phyloP scores from a whole-genome alignment of 2,113 vertebrate genomes.

The Thalassoma bifasciatum region DNA sequence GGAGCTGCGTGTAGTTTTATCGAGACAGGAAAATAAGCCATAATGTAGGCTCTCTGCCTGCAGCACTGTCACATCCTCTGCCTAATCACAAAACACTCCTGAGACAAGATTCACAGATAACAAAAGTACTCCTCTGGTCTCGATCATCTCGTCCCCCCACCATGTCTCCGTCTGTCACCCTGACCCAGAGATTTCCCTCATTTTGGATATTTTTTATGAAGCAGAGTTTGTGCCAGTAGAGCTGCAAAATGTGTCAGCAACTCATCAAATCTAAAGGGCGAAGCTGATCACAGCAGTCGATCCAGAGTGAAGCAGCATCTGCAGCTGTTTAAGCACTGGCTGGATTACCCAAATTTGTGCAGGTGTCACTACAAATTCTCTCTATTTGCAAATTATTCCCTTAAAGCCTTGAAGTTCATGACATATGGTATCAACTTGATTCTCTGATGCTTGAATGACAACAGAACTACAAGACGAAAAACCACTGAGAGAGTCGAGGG shows the following conservation, averaged over 20 bases:
- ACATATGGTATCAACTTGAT: neutral
- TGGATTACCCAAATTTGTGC: too few species aligned
- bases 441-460: neutral
- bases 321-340: too few species aligned
- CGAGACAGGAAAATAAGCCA: constrained; percentile 62
- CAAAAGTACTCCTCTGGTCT: constrained; percentile 36
- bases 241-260: constrained; percentile 25
- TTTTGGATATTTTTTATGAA: constrained; percentile 43
- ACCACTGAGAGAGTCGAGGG: neutral
- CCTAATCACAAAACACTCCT: constrained; percentile 50
- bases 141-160: constrained; percentile 12
- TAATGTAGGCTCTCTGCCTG: constrained; percentile 60
- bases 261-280: neutral
- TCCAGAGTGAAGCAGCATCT: neutral
- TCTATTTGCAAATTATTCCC: neutral
- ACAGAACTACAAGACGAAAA: too few species aligned
- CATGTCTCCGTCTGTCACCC: constrained; percentile 27
- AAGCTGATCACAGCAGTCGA: neutral
- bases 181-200: constrained; percentile 28
- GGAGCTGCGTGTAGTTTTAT: constrained; percentile 53
- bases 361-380: too few species aligned
- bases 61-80: constrained; percentile 21
- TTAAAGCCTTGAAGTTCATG: neutral
- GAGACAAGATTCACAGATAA: constrained; percentile 34
- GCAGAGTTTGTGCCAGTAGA: constrained; percentile 28